A percentile compares a stretch with the other conserved stretches of the same genome.
These are phyloP conservation scores for Aplysia californica DNA, from an alignment of 1,140 invertebrate genomes.

Conservation along the genomic window DNA sequence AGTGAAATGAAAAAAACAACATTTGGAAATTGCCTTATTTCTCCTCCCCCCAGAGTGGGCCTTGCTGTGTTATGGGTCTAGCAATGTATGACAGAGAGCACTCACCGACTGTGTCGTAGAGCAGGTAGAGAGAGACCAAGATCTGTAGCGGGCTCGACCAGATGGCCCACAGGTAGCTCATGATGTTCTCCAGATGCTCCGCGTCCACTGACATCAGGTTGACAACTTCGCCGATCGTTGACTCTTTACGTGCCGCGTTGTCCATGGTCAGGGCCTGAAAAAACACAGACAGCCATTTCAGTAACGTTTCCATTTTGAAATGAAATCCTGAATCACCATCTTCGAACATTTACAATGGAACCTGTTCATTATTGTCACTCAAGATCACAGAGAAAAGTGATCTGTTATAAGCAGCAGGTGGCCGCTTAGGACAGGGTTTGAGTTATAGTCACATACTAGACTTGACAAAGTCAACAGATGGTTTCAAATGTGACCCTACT, in stretches of 20 bases:
- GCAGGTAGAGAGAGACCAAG: slow-evolving; percentile 83
- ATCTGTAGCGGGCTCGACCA: slow-evolving; percentile 97
- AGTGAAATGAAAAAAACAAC: no score
- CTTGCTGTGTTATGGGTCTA: no score
- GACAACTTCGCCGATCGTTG: slow-evolving; percentile 72
- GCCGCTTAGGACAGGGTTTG: no score
- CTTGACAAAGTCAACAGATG: not conserved
- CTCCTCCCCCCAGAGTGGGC: no score
- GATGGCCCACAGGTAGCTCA: slow-evolving; percentile 88
- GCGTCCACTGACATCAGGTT: slow-evolving; percentile 72
- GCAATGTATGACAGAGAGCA: no score
- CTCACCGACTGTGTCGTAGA: slow-evolving; percentile 79
- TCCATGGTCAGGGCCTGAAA: slow-evolving; percentile 50
- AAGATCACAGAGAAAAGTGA: not conserved
- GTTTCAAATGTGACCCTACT: not conserved
- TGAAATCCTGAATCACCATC: not conserved
- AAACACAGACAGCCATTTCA: not conserved
- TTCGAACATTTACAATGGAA: not conserved
- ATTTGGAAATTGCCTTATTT: no score
- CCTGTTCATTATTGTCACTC: not conserved
- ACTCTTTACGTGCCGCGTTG: slow-evolving; percentile 51
- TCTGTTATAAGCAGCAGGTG: not conserved
- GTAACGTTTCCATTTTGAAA: not conserved
- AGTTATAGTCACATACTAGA: no score
- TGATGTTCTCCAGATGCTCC: slow-evolving; percentile 64